phyloP scores from a whole-genome alignment of 2,888 invertebrate genomes.

The Eilema sororculum region DNA sequence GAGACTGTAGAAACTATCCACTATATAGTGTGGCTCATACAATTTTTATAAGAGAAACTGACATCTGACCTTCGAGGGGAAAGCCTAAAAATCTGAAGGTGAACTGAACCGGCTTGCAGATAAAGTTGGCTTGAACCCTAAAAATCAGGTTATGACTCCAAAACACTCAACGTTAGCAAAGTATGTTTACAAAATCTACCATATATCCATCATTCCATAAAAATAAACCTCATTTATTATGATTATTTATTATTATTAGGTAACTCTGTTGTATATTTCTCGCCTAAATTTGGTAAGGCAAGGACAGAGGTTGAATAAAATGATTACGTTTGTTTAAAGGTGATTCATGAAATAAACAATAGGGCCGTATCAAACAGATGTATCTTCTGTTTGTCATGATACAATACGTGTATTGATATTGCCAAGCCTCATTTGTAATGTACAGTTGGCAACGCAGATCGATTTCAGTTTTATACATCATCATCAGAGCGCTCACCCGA shows the following conservation, averaged over 20 bases:
- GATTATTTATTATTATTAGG: slow-evolving; percentile 15
- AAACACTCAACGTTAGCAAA: too few relatives aligned
- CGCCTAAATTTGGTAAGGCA: slow-evolving; percentile 36
- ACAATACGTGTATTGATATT: slow-evolving; percentile 8
- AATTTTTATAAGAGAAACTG: too few relatives aligned
- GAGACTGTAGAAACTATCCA: too few relatives aligned
- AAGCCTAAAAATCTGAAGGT: too few relatives aligned
- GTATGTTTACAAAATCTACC: background rate
- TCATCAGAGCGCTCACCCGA: too few relatives aligned
- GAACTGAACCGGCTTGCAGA: background rate
- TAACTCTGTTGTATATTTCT: slow-evolving; percentile 22
- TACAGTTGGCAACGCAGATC: background rate
- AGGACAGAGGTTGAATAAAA: slow-evolving; percentile 37
- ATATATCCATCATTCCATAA: background rate
- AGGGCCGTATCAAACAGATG: slow-evolving; percentile 22
- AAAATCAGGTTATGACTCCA: too few relatives aligned
- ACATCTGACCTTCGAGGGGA: too few relatives aligned
- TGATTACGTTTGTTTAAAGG: slow-evolving; percentile 25
- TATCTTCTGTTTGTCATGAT: slow-evolving; percentile 17
- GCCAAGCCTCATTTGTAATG: background rate
- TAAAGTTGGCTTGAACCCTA: too few relatives aligned
- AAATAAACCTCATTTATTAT: background rate
- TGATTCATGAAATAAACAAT: slow-evolving; percentile 33
- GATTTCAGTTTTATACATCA: too few relatives aligned
- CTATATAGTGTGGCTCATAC: too few relatives aligned